Conservation (phyloP, 1,140 invertebrate species). For the Halictus rubicundus region DNA sequence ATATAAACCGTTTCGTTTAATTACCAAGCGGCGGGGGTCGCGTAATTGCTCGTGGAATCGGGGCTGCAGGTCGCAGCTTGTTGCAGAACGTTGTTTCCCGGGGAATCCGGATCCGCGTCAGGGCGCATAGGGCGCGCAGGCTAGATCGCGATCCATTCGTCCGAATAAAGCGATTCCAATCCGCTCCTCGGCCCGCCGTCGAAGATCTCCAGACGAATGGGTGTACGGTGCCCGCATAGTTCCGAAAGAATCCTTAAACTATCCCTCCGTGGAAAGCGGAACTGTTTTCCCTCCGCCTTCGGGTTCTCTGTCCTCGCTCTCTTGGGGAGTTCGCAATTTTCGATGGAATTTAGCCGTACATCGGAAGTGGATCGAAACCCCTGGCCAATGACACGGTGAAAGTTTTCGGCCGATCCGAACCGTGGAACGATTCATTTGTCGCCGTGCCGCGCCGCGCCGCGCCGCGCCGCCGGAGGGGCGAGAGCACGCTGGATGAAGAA, state of each 20-base stretch:
- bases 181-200: neutral
- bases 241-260: conserved; percentile 53
- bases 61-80: no score
- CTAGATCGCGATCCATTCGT: neutral
- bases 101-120: neutral
- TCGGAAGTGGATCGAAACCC: neutral
- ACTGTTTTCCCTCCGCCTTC: conserved; percentile 40
- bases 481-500: no score
- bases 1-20: conserved; percentile 54
- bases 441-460: neutral
- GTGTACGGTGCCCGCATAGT: conserved; percentile 44
- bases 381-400: conserved; percentile 1
- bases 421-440: neutral
- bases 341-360: conserved; percentile 43
- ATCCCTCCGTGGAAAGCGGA: conserved; percentile 7
- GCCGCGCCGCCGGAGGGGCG: no score
- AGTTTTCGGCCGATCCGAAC: neutral
- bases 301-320: neutral
- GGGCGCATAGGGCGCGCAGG: no score
- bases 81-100: neutral
- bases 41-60: neutral
- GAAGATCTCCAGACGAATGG: neutral
- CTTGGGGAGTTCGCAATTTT: conserved; percentile 39
- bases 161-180: conserved; percentile 31
- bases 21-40: conserved; percentile 12